Evolutionary conservation across 2,888 invertebrate genomes (phyloP).

Genomic region (Cephus pygmeus): DNA sequence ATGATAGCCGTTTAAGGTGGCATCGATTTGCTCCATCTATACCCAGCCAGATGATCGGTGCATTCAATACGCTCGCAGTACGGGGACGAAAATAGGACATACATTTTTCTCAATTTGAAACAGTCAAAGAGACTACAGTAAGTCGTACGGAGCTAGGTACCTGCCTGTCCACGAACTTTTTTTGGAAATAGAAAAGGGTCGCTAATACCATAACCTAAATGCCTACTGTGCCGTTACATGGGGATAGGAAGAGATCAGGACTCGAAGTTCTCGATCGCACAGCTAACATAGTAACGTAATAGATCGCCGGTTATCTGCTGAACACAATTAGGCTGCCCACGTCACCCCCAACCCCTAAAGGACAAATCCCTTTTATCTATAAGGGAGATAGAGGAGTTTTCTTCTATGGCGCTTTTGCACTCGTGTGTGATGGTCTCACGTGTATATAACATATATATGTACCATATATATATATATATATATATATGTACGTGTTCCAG

Average conservation of each 20-base stretch:
- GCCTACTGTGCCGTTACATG: background rate
- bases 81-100: background rate
- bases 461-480: too few relatives aligned
- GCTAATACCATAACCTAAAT: background rate
- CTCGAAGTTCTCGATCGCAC: background rate
- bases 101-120: background rate
- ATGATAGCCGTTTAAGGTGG: background rate
- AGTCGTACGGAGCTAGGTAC: background rate
- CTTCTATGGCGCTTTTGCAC: constrained; percentile 35
- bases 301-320: constrained; percentile 56
- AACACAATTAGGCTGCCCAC: constrained; percentile 60
- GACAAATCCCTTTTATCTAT: constrained; percentile 62
- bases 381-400: constrained; percentile 49
- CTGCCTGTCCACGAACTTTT: background rate
- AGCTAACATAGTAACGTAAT: constrained; percentile 21
- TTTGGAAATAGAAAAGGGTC: background rate
- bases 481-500: constrained; percentile 26
- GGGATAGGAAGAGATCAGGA: background rate
- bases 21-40: background rate
- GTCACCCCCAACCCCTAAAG: constrained; percentile 44
- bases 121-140: background rate
- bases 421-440: constrained; percentile 14
- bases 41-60: background rate
- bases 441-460: constrained; percentile 22
- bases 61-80: background rate